phyloP scores from a whole-genome alignment of 2,113 vertebrate genomes.

The Caracal caracal region DNA sequence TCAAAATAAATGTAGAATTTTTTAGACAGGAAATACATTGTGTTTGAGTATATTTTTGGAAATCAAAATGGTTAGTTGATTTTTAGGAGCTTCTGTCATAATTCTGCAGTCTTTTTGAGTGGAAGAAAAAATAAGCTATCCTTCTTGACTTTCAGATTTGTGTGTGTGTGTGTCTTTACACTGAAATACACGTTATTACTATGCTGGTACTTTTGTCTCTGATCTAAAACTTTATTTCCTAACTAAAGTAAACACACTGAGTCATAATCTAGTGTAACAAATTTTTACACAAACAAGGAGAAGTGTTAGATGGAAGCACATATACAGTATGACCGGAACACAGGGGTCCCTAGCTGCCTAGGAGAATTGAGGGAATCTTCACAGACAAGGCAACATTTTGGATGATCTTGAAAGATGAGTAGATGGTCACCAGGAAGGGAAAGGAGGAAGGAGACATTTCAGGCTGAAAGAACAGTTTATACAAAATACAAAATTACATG shows the following conservation, averaged over 20 bases:
- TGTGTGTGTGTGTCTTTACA: background rate
- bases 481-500: background rate
- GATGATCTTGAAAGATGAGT: background rate
- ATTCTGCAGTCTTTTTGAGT: background rate
- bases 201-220: background rate
- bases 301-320: background rate
- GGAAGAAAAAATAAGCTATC: background rate
- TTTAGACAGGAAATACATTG: slow-evolving; percentile 17
- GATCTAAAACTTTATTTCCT: background rate
- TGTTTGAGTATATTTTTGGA: background rate
- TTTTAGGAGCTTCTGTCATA: background rate
- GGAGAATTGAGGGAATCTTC: background rate
- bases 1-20: slow-evolving; percentile 4
- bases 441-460: background rate
- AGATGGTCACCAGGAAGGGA: background rate
- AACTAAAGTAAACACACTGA: background rate
- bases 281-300: background rate
- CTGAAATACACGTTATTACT: background rate
- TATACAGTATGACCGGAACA: background rate
- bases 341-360: background rate
- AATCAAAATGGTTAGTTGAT: background rate
- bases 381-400: background rate
- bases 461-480: background rate
- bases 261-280: background rate
- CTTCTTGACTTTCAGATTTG: background rate